These are phyloP conservation scores for Rhodinocichla rosea DNA, from an alignment of 2,113 vertebrate species.

Conservation along the genomic window DNA sequence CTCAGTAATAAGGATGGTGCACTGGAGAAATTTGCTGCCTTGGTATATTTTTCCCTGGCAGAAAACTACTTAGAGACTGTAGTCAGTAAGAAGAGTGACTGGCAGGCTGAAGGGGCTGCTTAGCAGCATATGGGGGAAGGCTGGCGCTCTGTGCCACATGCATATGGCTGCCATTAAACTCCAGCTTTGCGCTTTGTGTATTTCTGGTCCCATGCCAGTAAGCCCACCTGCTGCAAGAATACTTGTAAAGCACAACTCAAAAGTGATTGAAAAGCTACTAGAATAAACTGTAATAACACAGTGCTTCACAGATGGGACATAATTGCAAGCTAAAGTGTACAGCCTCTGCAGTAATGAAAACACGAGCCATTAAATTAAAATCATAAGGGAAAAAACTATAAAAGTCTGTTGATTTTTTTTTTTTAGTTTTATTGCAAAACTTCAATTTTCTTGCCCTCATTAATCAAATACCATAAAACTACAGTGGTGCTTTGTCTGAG, in stretches of 20 bases:
- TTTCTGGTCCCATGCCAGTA: slow-evolving; percentile 82
- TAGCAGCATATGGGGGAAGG: slow-evolving; percentile 82
- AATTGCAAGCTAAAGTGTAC: slow-evolving; percentile 86
- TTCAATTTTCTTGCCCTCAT: slow-evolving; percentile 86
- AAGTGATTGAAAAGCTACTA: slow-evolving; percentile 89
- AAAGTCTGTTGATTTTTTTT: slow-evolving; percentile 81
- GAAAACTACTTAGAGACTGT: slow-evolving; percentile 83
- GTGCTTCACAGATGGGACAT: slow-evolving; percentile 86
- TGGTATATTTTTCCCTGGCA: slow-evolving; percentile 86
- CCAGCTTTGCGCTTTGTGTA: slow-evolving; percentile 86
- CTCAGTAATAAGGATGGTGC: slow-evolving; percentile 88
- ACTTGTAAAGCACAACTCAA: slow-evolving; percentile 87
- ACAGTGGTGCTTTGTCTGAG: slow-evolving; percentile 75
- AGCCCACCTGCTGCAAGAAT: slow-evolving; percentile 89
- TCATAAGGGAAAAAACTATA: slow-evolving; percentile 83
- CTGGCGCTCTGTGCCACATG: slow-evolving; percentile 77
- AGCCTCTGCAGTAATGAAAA: slow-evolving; percentile 85
- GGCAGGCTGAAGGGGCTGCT: slow-evolving; percentile 83
- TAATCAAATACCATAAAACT: slow-evolving; percentile 85
- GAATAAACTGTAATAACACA: slow-evolving; percentile 88
- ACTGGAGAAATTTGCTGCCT: slow-evolving; percentile 90
- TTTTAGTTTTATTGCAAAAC: slow-evolving; percentile 84
- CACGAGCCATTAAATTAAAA: slow-evolving; percentile 87
- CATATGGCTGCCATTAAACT: slow-evolving; percentile 86
- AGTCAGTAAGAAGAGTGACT: slow-evolving; percentile 84